Conservation (phyloP, 1,140 invertebrate genomes). For the Drosophila chauvacae region DNA sequence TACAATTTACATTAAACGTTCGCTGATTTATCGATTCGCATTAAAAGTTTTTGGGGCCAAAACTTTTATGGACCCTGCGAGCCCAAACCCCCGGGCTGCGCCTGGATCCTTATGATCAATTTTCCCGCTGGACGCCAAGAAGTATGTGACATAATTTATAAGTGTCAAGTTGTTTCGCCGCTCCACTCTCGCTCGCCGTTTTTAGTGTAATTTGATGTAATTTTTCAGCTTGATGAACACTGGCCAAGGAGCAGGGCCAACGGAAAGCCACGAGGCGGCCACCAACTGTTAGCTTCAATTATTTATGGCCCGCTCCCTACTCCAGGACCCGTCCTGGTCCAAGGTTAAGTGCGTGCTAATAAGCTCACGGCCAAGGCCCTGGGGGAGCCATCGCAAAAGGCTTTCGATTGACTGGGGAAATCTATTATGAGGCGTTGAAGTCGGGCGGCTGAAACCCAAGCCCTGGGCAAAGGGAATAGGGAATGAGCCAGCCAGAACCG, state of each 20-base stretch:
- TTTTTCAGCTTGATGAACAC: conserved; percentile 68
- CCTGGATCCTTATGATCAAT: conserved; percentile 56
- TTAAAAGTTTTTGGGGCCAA: conserved; percentile 64
- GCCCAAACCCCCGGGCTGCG: background rate
- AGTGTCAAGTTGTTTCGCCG: conserved; percentile 67
- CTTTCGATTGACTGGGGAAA: conserved; percentile 56
- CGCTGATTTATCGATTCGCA: conserved; percentile 67
- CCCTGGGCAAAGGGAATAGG: conserved; percentile 1
- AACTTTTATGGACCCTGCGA: conserved; percentile 45
- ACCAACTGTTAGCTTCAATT: conserved; percentile 72
- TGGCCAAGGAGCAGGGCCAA: conserved; percentile 6
- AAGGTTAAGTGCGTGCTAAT: conserved; percentile 77
- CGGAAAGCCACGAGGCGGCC: conserved; percentile 19
- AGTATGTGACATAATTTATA: conserved; percentile 79
- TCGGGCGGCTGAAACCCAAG: conserved; percentile 8
- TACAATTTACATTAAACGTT: conserved; percentile 56
- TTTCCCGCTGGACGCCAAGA: conserved; percentile 56
- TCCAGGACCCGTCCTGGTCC: conserved; percentile 30
- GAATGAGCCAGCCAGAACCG: background rate
- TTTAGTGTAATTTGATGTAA: conserved; percentile 70
- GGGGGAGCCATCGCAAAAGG: conserved; percentile 45
- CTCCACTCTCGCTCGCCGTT: conserved; percentile 4
- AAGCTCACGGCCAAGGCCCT: conserved; percentile 59
- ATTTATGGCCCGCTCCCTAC: conserved; percentile 63
- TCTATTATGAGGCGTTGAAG: conserved; percentile 23